A percentile compares a stretch with the other conserved stretches of the same genome.
phyloP scores from a whole-genome alignment of 2,113 vertebrate genomes.

The Asarcornis scutulata region DNA sequence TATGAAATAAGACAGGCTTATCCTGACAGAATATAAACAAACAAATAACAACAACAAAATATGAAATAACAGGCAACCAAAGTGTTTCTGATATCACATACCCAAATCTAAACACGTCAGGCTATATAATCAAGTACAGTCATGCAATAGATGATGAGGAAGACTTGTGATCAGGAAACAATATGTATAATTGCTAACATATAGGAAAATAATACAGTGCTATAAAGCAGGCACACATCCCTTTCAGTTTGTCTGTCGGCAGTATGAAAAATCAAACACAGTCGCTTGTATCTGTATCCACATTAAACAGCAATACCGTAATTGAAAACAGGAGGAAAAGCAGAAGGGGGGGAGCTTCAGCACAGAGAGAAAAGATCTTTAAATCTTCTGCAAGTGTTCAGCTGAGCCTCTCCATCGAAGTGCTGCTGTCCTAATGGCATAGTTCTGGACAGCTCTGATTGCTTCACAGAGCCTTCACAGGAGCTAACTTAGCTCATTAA shows the following conservation, averaged over 20 bases:
- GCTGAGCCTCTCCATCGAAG: accelerated
- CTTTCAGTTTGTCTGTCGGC: neutral
- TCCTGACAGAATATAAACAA: neutral
- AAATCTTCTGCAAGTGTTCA: neutral
- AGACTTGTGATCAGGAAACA: neutral
- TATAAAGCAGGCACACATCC: neutral
- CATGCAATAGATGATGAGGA: neutral
- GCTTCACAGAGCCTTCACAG: neutral
- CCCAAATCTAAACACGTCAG: neutral
- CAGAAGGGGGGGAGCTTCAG: neutral
- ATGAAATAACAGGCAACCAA: neutral
- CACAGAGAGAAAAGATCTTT: neutral
- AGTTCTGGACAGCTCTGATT: neutral
- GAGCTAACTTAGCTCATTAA: neutral
- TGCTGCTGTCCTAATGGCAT: neutral
- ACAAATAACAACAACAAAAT: neutral
- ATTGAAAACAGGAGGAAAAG: slow-evolving; percentile 18
- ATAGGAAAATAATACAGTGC: neutral
- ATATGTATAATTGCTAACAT: neutral
- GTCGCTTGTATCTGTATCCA: neutral
- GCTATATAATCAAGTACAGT: neutral
- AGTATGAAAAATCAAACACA: neutral
- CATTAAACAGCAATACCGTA: neutral
- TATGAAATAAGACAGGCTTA: neutral
- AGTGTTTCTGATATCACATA: neutral